A percentile compares a stretch with the other conserved stretches of the same genome.
Conservation (phyloP, 2,113 vertebrate genomes). For the Lepisosteus oculatus region DNA sequence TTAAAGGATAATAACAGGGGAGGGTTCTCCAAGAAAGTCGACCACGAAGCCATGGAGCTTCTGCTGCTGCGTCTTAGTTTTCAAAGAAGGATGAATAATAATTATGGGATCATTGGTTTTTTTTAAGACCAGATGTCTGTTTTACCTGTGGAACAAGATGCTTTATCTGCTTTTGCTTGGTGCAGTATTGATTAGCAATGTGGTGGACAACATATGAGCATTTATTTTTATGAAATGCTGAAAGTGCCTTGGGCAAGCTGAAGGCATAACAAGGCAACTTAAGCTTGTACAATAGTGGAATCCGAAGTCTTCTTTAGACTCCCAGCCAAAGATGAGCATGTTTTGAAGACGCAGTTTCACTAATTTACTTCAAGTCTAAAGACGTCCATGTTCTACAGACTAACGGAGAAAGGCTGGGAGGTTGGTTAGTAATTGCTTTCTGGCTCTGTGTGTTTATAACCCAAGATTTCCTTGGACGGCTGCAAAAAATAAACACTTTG, state of each 20-base stretch:
- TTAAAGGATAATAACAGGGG: conserved; percentile 67
- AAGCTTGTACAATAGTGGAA: neutral
- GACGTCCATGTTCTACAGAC: neutral
- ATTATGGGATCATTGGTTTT: neutral
- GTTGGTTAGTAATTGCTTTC: too few species aligned
- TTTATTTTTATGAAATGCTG: neutral
- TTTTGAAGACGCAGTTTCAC: neutral
- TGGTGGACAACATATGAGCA: neutral
- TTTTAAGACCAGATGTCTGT: neutral
- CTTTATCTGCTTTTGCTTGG: neutral
- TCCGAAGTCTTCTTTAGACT: neutral
- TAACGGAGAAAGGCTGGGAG: neutral
- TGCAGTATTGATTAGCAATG: neutral
- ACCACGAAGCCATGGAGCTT: conserved; percentile 48
- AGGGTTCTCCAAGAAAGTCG: conserved; percentile 47
- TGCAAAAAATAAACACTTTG: too few species aligned
- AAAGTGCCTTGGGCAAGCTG: neutral
- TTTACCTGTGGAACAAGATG: neutral
- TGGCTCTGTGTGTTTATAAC: too few species aligned
- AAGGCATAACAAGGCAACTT: neutral
- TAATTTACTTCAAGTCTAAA: neutral
- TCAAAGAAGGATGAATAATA: neutral
- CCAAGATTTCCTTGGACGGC: too few species aligned
- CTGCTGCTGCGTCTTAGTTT: conserved; percentile 37
- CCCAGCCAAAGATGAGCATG: conserved; percentile 5